phyloP scores from a whole-genome alignment of 2,113 vertebrate genomes.

The Phalacrocorax carbo region DNA sequence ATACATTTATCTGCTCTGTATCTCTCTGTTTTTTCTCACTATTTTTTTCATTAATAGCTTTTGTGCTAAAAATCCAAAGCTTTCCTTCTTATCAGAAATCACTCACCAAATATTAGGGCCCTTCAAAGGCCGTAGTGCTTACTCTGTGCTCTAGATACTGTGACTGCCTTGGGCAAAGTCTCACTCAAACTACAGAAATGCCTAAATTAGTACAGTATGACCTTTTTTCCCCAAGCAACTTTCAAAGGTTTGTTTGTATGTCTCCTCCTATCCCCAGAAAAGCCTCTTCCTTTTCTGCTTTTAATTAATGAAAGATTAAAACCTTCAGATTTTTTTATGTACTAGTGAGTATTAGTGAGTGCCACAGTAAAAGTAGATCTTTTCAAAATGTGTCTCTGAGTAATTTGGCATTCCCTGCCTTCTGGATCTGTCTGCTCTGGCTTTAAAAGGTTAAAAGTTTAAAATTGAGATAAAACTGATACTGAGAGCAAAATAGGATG shows the following conservation, averaged over 20 bases:
- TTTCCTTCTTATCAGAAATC: background rate
- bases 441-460: background rate
- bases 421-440: background rate
- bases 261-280: background rate
- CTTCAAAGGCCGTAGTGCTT: background rate
- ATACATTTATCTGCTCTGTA: fast-evolving
- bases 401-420: background rate
- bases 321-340: background rate
- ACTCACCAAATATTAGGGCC: background rate
- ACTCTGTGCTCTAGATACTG: background rate
- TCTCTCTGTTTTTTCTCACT: background rate
- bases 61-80: background rate
- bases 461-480: background rate
- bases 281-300: background rate
- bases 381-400: background rate
- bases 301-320: background rate
- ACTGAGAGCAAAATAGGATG: background rate
- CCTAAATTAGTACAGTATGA: background rate
- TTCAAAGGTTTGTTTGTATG: background rate
- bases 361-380: background rate
- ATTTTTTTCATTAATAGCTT: background rate
- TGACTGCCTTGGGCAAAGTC: background rate
- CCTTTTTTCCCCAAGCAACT: background rate
- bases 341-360: background rate
- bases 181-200: background rate